phyloP scores from a whole-genome alignment of 2,888 invertebrate species.

The Trisateles emortualis region DNA sequence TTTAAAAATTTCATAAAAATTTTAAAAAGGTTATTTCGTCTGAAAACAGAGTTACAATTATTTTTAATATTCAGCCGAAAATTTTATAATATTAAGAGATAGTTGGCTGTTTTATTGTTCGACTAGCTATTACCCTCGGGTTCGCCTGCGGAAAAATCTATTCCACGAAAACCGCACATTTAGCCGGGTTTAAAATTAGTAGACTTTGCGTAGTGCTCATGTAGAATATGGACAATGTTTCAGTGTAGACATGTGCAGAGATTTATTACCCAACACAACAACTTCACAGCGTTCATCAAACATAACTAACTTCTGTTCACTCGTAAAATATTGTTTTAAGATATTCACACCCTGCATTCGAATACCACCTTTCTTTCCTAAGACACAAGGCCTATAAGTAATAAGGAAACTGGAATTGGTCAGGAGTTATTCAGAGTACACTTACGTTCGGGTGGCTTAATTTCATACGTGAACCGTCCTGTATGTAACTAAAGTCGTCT shows the following conservation, averaged over 20 bases:
- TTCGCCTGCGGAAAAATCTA: too few species aligned
- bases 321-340: conserved; percentile 5
- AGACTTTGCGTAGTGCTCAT: too few species aligned
- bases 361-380: neutral
- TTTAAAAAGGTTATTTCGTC: too few species aligned
- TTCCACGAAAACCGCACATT: too few species aligned
- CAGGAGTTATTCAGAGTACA: conserved; percentile 2
- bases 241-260: neutral
- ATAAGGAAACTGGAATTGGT: neutral
- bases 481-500: conserved; percentile 4
- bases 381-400: neutral
- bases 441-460: conserved; percentile 12
- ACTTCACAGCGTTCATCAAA: conserved; percentile 6
- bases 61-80: too few species aligned
- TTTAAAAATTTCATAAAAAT: too few species aligned
- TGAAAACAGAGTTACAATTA: too few species aligned
- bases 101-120: too few species aligned
- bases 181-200: too few species aligned
- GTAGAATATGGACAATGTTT: neutral
- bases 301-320: neutral
- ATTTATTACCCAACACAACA: neutral
- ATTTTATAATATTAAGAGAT: too few species aligned
- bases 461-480: conserved; percentile 12
- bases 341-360: neutral
- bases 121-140: too few species aligned